Evolutionary conservation across 2,113 vertebrate species (phyloP).

Genomic region (Indri indri): DNA sequence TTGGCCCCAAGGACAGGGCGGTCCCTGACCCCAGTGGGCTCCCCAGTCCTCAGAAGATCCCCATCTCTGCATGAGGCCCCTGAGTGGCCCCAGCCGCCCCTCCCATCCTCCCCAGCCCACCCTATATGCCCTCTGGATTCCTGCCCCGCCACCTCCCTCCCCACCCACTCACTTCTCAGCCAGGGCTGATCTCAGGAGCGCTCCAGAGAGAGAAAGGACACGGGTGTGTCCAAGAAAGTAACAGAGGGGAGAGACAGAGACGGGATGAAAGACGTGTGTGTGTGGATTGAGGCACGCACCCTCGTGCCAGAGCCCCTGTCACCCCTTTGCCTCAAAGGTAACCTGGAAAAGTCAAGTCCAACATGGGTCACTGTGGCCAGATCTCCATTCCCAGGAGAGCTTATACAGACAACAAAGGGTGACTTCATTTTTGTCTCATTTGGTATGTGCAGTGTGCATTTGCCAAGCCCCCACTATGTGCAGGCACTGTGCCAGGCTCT

Average conservation of each 20-base stretch:
- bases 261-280: not conserved
- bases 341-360: not conserved
- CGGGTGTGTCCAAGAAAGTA: not conserved
- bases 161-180: not conserved
- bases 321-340: not conserved
- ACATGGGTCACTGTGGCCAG: not conserved
- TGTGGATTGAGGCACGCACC: not conserved
- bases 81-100: not conserved
- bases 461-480: not conserved
- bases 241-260: not conserved
- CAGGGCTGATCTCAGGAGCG: not conserved
- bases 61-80: conserved; percentile 55
- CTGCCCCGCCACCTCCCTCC: not conserved
- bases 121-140: not conserved
- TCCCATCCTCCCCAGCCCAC: not conserved
- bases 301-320: not conserved
- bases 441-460: fast-evolving
- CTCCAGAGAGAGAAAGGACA: not conserved
- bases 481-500: not conserved
- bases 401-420: not conserved
- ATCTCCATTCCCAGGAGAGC: not conserved
- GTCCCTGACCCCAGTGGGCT: not conserved
- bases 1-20: not conserved
- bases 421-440: not conserved
- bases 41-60: conserved; percentile 60